phyloP scores from a whole-genome alignment of 2,797 vertebrate genomes.

The Cuculus canorus region DNA sequence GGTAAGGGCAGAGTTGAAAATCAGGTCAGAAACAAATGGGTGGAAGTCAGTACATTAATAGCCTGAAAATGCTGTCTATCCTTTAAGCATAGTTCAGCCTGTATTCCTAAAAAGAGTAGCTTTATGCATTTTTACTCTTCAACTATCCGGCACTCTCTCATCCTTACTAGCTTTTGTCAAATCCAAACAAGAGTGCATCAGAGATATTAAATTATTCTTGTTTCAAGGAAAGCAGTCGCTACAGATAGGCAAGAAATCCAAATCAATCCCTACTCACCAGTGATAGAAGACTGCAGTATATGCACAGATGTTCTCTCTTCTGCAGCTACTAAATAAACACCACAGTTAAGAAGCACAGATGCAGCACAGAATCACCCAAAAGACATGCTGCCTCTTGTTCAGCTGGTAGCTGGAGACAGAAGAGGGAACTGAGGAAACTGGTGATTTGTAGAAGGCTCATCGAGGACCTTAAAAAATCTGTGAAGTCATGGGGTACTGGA shows the following conservation, averaged over 20 bases:
- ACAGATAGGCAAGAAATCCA: constrained; percentile 13
- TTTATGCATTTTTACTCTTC: neutral
- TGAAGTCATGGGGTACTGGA: neutral
- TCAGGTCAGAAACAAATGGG: neutral
- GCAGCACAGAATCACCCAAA: constrained; percentile 19
- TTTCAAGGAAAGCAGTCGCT: constrained; percentile 13
- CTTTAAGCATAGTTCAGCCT: neutral
- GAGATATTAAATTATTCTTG: neutral
- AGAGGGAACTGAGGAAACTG: neutral
- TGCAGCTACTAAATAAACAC: constrained; percentile 42
- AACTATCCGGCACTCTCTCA: neutral
- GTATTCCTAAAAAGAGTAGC: neutral
- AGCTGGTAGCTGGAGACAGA: neutral
- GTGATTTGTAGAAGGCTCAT: neutral
- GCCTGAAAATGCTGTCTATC: neutral
- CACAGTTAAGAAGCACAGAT: constrained; percentile 23
- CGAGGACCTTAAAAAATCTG: neutral
- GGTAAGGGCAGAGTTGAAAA: neutral
- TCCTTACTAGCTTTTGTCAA: neutral
- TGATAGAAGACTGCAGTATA: constrained; percentile 8
- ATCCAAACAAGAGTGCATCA: neutral
- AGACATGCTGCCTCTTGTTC: neutral
- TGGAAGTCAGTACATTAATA: neutral
- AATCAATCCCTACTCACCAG: neutral
- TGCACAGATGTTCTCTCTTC: constrained; percentile 48